phyloP scores from a whole-genome alignment of 1,140 invertebrate species.

The Rhizoglyphus robini region DNA sequence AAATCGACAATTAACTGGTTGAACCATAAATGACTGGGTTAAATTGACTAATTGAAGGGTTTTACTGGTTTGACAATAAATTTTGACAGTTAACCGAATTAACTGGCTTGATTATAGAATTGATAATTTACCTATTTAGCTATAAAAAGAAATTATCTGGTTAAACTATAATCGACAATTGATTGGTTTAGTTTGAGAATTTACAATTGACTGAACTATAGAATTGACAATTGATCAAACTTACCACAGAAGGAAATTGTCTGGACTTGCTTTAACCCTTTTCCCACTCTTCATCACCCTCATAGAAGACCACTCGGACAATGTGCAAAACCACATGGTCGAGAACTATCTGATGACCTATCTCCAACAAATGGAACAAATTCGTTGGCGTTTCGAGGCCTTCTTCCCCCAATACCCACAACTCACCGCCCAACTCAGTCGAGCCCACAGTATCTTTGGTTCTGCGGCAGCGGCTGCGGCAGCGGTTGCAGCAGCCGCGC shows the following conservation, averaged over 20 bases:
- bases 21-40: too few relatives aligned
- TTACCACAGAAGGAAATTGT: background rate
- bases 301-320: background rate
- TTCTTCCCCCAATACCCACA: background rate
- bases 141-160: too few relatives aligned
- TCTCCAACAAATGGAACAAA: constrained; percentile 4
- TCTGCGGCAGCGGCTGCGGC: background rate
- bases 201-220: background rate
- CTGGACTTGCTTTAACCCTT: background rate
- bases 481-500: background rate
- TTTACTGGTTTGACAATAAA: too few relatives aligned
- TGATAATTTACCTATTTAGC: too few relatives aligned
- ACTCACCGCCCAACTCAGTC: background rate
- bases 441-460: background rate
- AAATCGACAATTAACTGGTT: too few relatives aligned
- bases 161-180: background rate
- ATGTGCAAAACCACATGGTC: background rate
- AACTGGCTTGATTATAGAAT: too few relatives aligned
- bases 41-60: too few relatives aligned
- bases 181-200: too few relatives aligned
- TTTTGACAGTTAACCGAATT: too few relatives aligned
- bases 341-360: background rate
- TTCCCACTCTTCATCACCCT: too few relatives aligned
- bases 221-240: background rate
- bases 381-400: background rate